Conservation (phyloP, 2,113 vertebrate genomes). For the Clarias macrocephalus region DNA sequence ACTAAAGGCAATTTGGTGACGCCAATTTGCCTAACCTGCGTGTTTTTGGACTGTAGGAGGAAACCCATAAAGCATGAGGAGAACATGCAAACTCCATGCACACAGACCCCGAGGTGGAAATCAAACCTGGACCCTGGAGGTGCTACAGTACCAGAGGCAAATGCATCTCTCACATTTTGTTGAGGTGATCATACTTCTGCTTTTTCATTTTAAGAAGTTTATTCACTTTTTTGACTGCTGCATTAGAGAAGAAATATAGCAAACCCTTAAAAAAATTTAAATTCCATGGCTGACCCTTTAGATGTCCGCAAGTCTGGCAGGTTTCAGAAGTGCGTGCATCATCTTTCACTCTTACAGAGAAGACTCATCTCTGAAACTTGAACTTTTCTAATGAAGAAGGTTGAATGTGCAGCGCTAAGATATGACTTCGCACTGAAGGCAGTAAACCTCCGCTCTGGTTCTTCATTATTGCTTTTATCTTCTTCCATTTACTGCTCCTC, state of each 20-base stretch:
- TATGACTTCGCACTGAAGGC: background rate
- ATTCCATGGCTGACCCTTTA: background rate
- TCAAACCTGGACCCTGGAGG: too few relatives aligned
- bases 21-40: too few relatives aligned
- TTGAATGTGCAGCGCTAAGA: background rate
- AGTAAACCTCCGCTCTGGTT: too few relatives aligned
- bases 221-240: background rate
- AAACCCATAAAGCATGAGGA: too few relatives aligned
- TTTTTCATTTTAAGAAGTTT: background rate
- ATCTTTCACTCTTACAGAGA: background rate
- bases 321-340: background rate
- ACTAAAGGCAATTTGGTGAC: too few relatives aligned
- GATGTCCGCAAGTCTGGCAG: background rate
- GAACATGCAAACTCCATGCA: too few relatives aligned
- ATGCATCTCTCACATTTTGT: background rate
- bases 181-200: background rate
- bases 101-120: too few relatives aligned
- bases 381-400: background rate
- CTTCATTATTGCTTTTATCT: background rate
- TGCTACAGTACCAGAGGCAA: background rate
- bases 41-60: too few relatives aligned
- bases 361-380: background rate
- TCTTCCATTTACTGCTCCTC: constrained; percentile 7
- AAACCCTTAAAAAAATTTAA: background rate
- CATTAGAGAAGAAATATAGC: background rate